A percentile compares a stretch with the other conserved stretches of the same genome.
Evolutionary conservation across 2,113 vertebrate genomes (phyloP).

Genomic region (Bos indicus): DNA sequence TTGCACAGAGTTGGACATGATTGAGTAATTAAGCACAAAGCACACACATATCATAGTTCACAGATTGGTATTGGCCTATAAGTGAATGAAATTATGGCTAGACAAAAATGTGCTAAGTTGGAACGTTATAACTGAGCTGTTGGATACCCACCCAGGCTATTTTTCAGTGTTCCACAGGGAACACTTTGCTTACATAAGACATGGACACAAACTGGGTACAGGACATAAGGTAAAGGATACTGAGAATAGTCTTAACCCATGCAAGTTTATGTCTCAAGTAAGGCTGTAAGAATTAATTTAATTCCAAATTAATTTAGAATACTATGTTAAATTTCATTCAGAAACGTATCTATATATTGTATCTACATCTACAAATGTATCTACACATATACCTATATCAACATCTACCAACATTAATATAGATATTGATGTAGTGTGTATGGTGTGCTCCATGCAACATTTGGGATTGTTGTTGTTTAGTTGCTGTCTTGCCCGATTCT

Average conservation of each 20-base stretch:
- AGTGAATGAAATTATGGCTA: not conserved
- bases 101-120: not conserved
- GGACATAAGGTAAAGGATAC: not conserved
- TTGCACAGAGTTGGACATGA: not conserved
- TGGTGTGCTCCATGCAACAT: not conserved
- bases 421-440: not conserved
- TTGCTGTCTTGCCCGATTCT: not conserved
- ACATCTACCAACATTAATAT: not conserved
- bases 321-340: not conserved
- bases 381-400: not conserved
- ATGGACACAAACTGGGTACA: not conserved
- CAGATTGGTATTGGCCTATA: not conserved
- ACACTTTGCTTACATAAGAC: not conserved
- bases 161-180: not conserved
- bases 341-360: not conserved
- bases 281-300: not conserved
- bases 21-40: not conserved
- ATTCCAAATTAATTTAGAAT: not conserved
- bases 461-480: not conserved
- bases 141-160: not conserved
- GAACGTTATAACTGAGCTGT: not conserved
- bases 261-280: not conserved
- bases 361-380: not conserved
- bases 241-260: not conserved
- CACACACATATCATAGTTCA: not conserved